These are phyloP conservation scores for Phengaris alcon DNA, from an alignment of 2,888 invertebrate species.

Conservation along the genomic window DNA sequence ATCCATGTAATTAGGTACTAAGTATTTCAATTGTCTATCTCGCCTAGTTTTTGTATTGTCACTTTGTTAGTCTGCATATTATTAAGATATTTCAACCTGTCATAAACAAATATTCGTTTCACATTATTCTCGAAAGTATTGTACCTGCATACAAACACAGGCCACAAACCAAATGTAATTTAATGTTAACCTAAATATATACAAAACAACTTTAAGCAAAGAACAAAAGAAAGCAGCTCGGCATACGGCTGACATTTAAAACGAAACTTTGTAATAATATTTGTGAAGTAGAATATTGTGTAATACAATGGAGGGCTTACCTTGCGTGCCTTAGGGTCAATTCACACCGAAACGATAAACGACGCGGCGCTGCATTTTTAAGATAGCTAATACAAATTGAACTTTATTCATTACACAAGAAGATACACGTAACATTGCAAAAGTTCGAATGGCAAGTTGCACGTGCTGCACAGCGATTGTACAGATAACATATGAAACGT, in stretches of 20 bases:
- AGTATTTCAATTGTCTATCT: no score
- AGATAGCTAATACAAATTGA: no score
- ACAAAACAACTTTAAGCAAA: conserved; percentile 20
- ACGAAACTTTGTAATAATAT: conserved; percentile 29
- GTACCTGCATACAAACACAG: not conserved
- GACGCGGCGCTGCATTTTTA: no score
- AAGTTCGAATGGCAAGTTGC: no score
- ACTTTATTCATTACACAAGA: no score
- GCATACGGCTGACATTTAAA: conserved; percentile 21
- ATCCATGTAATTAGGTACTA: no score
- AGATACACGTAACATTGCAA: no score
- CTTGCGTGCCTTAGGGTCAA: not conserved
- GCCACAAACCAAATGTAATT: conserved; percentile 8
- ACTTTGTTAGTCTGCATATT: no score
- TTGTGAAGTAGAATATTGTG: conserved; percentile 29
- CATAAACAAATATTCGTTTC: not conserved
- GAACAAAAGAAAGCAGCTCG: conserved; percentile 22
- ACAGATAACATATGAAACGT: no score
- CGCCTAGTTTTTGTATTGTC: no score
- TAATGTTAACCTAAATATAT: conserved; percentile 20
- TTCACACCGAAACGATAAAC: no score
- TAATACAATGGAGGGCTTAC: conserved; percentile 1
- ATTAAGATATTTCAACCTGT: not conserved
- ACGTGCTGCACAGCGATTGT: no score
- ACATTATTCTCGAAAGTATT: not conserved